Conservation (phyloP, 2,888 invertebrate genomes). For the Beris chalybata region DNA sequence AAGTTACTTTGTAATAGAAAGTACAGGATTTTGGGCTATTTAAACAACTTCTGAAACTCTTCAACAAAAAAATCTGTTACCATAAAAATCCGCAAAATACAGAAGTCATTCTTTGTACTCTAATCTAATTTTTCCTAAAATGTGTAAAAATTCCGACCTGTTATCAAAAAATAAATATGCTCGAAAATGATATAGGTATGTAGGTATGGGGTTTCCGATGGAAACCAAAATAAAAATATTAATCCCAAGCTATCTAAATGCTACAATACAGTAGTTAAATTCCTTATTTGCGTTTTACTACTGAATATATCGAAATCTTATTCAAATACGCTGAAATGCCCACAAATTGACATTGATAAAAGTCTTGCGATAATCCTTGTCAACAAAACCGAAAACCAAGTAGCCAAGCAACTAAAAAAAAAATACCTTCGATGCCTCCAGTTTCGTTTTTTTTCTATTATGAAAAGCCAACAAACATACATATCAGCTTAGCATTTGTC, state of each 20-base stretch:
- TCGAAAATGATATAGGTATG: too few relatives aligned
- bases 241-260: neutral
- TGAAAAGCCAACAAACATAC: conserved; percentile 35
- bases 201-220: too few relatives aligned
- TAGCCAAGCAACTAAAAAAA: neutral
- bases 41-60: too few relatives aligned
- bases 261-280: conserved; percentile 7
- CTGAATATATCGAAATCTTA: neutral
- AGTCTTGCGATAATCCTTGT: conserved; percentile 9
- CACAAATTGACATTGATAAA: conserved; percentile 19
- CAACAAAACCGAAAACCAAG: conserved; percentile 10
- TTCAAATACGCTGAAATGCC: neutral
- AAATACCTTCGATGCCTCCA: neutral
- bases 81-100: too few relatives aligned
- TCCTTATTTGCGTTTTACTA: conserved; percentile 11
- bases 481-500: conserved; percentile 34
- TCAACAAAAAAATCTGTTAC: too few relatives aligned
- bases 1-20: too few relatives aligned
- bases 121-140: too few relatives aligned
- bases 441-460: conserved; percentile 32
- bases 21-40: too few relatives aligned
- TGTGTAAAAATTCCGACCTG: too few relatives aligned
- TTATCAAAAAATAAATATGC: too few relatives aligned
- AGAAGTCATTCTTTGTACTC: too few relatives aligned
- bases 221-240: too few relatives aligned